phyloP scores from a whole-genome alignment of 1,140 invertebrate species.

The Bombus balteatus region DNA sequence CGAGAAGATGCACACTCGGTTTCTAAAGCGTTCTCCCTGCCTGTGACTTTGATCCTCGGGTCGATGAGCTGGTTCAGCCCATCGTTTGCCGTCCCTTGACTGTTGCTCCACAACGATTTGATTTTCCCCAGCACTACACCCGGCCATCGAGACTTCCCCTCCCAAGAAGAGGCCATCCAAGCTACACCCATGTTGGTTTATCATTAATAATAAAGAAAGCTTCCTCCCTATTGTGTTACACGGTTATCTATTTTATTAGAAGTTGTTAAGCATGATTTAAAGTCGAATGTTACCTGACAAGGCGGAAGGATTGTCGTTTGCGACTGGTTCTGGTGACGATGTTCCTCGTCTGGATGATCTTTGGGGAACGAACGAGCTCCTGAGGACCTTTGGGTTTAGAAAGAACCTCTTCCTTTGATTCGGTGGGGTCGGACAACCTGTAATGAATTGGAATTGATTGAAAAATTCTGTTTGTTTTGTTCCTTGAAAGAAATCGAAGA shows the following conservation, averaged over 20 bases:
- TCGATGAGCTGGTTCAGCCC: conserved; percentile 90
- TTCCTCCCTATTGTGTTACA: no score
- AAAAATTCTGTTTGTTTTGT: background rate
- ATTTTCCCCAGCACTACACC: conserved; percentile 92
- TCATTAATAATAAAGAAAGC: conserved; percentile 51
- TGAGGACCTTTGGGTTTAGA: conserved; percentile 89
- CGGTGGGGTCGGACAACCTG: conserved; percentile 90
- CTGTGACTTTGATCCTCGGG: conserved; percentile 75
- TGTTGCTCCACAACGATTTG: conserved; percentile 91
- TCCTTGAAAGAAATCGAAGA: no score
- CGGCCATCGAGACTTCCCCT: conserved; percentile 86
- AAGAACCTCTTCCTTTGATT: conserved; percentile 91
- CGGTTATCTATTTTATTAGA: background rate
- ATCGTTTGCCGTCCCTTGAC: conserved; percentile 86
- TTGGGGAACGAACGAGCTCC: conserved; percentile 86
- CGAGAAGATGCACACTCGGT: conserved; percentile 48
- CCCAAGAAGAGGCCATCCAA: conserved; percentile 84
- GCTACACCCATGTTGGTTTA: conserved; percentile 65
- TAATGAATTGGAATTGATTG: background rate
- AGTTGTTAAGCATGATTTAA: no score
- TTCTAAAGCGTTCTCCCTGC: conserved; percentile 69
- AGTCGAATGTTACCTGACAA: conserved; percentile 85
- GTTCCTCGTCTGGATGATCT: conserved; percentile 76
- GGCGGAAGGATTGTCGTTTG: conserved; percentile 81
- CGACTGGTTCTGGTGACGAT: conserved; percentile 75